These are phyloP conservation scores for Drosophila meridionalis DNA, from an alignment of 2,888 invertebrate genomes.

Conservation along the genomic window DNA sequence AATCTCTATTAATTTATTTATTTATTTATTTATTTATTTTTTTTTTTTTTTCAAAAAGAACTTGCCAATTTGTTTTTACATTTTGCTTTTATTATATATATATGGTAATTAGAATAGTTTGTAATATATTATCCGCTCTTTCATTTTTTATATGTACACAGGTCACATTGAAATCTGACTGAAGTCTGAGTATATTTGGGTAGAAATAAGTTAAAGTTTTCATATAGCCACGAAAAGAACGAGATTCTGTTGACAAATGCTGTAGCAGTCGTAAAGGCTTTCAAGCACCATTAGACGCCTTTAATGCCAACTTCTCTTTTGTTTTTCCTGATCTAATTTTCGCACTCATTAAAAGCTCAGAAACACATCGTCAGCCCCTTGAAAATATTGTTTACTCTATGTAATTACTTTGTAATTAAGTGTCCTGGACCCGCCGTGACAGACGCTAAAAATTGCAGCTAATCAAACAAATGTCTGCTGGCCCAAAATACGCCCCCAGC, in stretches of 20 bases:
- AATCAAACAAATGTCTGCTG: constrained; percentile 69
- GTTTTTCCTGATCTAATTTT: constrained; percentile 45
- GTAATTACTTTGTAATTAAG: constrained; percentile 78
- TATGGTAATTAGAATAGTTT: not conserved
- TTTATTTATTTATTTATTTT: no score
- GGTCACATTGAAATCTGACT: not conserved
- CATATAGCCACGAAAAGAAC: no score
- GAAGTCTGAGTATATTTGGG: not conserved
- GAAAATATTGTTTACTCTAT: constrained; percentile 50
- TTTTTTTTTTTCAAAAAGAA: no score
- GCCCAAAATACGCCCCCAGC: constrained; percentile 34
- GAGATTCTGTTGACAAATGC: not conserved
- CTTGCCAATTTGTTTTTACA: not conserved
- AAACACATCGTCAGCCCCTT: not conserved
- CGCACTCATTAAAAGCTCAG: constrained; percentile 37
- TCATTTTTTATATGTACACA: not conserved
- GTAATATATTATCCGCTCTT: not conserved
- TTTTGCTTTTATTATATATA: not conserved
- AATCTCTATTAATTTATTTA: no score
- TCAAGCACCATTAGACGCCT: not conserved
- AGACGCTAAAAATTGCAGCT: constrained; percentile 62
- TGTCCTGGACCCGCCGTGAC: constrained; percentile 31
- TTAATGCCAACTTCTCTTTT: not conserved
- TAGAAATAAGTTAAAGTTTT: not conserved
- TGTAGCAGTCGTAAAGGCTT: not conserved